Percentiles rank a stretch among this genome's conserved stretches.
These are phyloP conservation scores for Drosophila pachea DNA, from an alignment of 1,140 invertebrate genomes.

Conservation along the genomic window DNA sequence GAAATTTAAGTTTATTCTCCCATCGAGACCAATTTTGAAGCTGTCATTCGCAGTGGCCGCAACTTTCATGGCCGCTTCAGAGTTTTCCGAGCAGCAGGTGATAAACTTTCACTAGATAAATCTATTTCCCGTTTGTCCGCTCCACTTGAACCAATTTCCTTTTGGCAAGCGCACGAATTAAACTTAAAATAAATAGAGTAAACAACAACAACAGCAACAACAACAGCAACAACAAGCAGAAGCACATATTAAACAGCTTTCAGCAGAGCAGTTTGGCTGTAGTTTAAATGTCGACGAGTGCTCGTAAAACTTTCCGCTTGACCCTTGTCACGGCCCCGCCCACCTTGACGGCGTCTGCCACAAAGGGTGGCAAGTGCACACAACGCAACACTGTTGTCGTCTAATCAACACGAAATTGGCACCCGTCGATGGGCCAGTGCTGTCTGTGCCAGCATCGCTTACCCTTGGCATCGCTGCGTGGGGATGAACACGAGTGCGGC, in stretches of 20 bases:
- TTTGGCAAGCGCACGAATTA: slow-evolving; percentile 55
- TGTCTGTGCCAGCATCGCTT: slow-evolving; percentile 66
- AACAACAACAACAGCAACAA: slow-evolving; percentile 16
- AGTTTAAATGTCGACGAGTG: slow-evolving; percentile 42
- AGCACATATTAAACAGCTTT: slow-evolving; percentile 27
- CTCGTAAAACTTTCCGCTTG: slow-evolving; percentile 67
- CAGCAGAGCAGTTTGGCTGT: slow-evolving; percentile 50
- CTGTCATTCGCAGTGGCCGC: slow-evolving; percentile 34
- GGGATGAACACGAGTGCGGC: too few relatives aligned
- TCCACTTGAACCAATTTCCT: slow-evolving; percentile 63
- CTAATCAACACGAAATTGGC: slow-evolving; percentile 73
- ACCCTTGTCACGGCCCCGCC: slow-evolving; percentile 57
- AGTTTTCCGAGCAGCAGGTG: slow-evolving; percentile 34
- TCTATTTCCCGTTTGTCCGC: slow-evolving; percentile 26
- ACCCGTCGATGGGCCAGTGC: slow-evolving; percentile 57
- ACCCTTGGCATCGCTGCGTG: too few relatives aligned
- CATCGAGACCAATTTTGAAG: slow-evolving; percentile 16
- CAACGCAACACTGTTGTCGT: slow-evolving; percentile 43
- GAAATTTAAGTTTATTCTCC: not conserved
- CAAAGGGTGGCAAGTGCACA: slow-evolving; percentile 47
- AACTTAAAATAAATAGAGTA: slow-evolving; percentile 69
- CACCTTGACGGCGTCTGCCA: slow-evolving; percentile 7
- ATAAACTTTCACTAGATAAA: slow-evolving; percentile 53
- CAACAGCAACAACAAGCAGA: not conserved
- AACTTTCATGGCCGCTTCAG: slow-evolving; percentile 17